phyloP scores from a whole-genome alignment of 2,113 vertebrate genomes.

The Chaetodon auriga region DNA sequence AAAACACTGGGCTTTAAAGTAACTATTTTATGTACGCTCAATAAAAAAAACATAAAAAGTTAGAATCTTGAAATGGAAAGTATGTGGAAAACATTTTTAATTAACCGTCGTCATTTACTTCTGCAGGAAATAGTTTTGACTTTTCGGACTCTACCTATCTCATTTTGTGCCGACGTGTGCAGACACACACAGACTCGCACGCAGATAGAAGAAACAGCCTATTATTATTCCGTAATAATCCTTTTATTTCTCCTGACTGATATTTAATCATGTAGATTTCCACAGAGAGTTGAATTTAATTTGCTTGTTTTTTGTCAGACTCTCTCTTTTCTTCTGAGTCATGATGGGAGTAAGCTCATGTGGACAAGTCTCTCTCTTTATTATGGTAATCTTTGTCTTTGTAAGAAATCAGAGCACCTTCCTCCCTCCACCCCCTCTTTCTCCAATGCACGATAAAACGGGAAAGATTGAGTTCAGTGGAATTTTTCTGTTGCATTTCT shows the following conservation, averaged over 20 bases:
- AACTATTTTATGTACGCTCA: not conserved
- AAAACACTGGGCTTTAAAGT: not conserved
- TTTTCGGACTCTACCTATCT: not conserved
- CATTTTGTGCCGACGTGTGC: not conserved
- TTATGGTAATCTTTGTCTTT: constrained; percentile 59
- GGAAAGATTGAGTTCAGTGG: constrained; percentile 50
- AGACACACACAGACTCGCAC: not conserved
- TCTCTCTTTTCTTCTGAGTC: constrained; percentile 22
- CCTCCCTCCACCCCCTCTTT: not conserved
- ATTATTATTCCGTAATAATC: constrained; percentile 42
- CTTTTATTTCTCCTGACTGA: constrained; percentile 25
- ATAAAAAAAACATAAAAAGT: not conserved
- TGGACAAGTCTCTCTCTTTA: constrained; percentile 42
- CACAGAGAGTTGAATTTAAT: constrained; percentile 59
- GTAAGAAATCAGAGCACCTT: constrained; percentile 26
- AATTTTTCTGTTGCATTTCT: constrained; percentile 39
- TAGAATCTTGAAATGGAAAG: not conserved
- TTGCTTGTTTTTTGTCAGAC: constrained; percentile 40
- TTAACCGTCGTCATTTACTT: not conserved
- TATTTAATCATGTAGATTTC: constrained; percentile 63
- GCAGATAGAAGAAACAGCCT: not conserved
- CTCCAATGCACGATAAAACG: constrained; percentile 16
- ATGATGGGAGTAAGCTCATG: constrained; percentile 19
- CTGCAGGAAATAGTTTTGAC: not conserved
- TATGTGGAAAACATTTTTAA: not conserved